Base-by-base conservation (phyloP, 2,113 vertebrate species). In the Anarrhichthys ocellatus region DNA sequence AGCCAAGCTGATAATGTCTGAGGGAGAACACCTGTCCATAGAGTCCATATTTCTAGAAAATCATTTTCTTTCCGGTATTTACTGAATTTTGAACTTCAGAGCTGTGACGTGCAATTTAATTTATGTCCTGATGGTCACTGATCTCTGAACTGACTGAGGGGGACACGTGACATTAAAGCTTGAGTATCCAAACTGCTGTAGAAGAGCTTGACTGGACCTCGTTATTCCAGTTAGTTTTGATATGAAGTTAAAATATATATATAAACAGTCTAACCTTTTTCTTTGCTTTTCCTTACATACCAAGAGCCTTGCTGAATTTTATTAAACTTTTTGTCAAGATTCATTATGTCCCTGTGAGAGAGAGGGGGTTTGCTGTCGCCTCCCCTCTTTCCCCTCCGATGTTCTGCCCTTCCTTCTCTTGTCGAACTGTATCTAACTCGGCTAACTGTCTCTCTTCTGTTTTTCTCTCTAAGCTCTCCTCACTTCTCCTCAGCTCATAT, bases 381-480 rank as follows among this genome's bases (percentile, higher is more conserved):
- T 70, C 18, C 38, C 54, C 38, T 62, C 73, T 24, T 27, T 36
- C 42, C 42, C 40, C 63, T 62, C 54, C 2, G 1, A 68, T 82
- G 78, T 63, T 70, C 71, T 64, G 68, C 69, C 64, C 56, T 17
- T 73, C 59, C 73, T 46, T 36, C 78, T 82, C 78, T 68, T 74
- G 85, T 84, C 85, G 24, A 63, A 86, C 89, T 85, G 88, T 82
- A 84, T 79, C 86, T 85, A 86, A 89, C 80, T 88, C 62, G 0
- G 77, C 89, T 89, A 87, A 91, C 88, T 89, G 76, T 90, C 86
- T 90, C 73, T 85, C 84, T 75, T 91, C 90, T 90, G 82, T 86
- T 89, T 89, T 86, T 89, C 86, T 89, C 58, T 91, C 89, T 93
- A 88, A 91, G 84, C 80, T 88, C 85, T 90, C 22, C 78, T 92